Base-by-base conservation (phyloP, 2,797 vertebrate species). In the Gambelia wislizenii region DNA sequence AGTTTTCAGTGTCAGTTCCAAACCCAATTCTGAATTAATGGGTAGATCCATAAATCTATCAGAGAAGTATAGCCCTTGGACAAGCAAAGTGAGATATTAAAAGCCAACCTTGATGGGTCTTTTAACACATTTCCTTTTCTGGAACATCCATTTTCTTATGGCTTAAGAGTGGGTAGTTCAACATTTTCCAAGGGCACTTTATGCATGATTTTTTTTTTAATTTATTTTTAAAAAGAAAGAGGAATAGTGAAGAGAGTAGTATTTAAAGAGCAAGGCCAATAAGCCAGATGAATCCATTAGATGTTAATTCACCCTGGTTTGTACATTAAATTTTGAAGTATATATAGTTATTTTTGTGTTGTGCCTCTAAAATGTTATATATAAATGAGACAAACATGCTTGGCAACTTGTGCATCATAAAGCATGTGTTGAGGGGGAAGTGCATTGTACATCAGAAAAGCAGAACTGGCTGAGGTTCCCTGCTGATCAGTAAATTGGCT, bases 141-240 rank as follows among this genome's bases (percentile, higher is more conserved):
- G 36, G 82, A 92, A 80, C 75, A 89, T 74, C 84, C 44, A 42
- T 52, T 89, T 91, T 79, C 87, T 89, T 12, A 59, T 79, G 44
- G 64, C 76, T 1, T 0, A 7, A 59, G 79, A 86, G 82, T 67
- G 86, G 14, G 7, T 47, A 85, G 82, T 52, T 20, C 4, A 74
- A 75, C 75, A 36, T 70, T 86, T 87, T 91, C 87, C 91, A 91
- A 92, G 84, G 86, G 84, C 86, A 64, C 64, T 86, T 91, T 86
- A 42, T 80, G 59, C 8, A 22, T 86, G 84, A 91, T 93, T 93
- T 89, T 92, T 33, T 93, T 93, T 89, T 92, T 33, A 16, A 10
- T 42, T 61, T 86, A n/a, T 8, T 36, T 25, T 3, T 20, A 59
- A 6, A 59, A 25, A 61, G 22, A 61, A 6, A 61, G 20, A n/a